Percentiles rank a stretch among this genome's conserved stretches.
Evolutionary conservation across 1,140 invertebrate species (phyloP).

Genomic region (Agrilus planipennis): DNA sequence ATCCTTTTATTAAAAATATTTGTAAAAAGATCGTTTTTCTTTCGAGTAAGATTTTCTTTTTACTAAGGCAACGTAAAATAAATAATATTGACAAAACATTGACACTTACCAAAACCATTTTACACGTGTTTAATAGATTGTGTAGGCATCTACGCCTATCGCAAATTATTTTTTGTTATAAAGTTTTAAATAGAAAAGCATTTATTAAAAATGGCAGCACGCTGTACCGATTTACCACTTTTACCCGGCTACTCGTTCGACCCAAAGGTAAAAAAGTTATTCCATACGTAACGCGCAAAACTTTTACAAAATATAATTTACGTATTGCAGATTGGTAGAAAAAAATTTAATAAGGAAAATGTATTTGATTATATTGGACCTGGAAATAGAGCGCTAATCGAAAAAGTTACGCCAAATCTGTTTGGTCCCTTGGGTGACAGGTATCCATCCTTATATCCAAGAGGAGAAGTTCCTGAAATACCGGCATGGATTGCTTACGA

Average conservation of each 20-base stretch:
- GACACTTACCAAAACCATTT: too few relatives aligned
- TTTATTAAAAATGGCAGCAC: slow-evolving; percentile 14
- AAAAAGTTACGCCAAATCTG: slow-evolving; percentile 35
- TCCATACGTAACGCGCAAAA: slow-evolving; percentile 4
- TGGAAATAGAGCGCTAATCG: slow-evolving; percentile 40
- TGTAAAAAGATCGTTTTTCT: too few relatives aligned
- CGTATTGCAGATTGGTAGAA: slow-evolving; percentile 39
- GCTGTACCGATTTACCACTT: slow-evolving; percentile 33
- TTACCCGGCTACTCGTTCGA: slow-evolving; percentile 41
- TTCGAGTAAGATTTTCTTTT: too few relatives aligned
- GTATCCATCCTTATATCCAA: slow-evolving; percentile 51
- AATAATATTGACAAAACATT: too few relatives aligned
- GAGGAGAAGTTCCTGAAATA: slow-evolving; percentile 52
- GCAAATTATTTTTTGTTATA: too few relatives aligned
- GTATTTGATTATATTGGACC: slow-evolving; percentile 40
- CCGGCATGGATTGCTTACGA: slow-evolving; percentile 80
- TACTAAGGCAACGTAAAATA: too few relatives aligned
- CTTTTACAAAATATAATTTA: neutral
- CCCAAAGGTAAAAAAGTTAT: slow-evolving; percentile 34
- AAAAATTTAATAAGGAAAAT: slow-evolving; percentile 41
- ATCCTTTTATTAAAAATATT: too few relatives aligned
- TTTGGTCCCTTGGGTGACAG: slow-evolving; percentile 27
- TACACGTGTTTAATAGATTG: too few relatives aligned
- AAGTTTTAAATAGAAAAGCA: neutral
- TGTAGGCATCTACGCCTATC: too few relatives aligned